These are phyloP conservation scores for Nyctibius bracteatus DNA, from an alignment of 2,113 vertebrate species.

Conservation along the genomic window DNA sequence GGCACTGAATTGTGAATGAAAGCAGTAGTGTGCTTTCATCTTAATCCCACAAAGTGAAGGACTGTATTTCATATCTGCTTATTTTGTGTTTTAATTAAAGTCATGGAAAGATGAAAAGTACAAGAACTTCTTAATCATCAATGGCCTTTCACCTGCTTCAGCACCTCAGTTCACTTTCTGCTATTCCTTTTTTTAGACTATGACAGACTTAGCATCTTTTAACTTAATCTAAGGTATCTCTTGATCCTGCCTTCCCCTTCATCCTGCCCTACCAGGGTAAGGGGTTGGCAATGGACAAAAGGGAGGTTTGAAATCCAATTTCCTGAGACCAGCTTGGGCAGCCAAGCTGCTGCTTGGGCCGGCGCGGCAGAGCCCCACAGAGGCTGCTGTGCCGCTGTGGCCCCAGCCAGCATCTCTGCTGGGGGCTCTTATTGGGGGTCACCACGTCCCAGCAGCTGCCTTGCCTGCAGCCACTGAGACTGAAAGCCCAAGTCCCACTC, in stretches of 20 bases:
- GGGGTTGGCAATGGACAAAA: background rate
- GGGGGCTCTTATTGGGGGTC: rapidly evolving
- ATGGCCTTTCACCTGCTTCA: background rate
- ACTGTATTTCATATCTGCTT: background rate
- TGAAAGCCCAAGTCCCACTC: rapidly evolving
- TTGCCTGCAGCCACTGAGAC: background rate
- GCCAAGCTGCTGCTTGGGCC: background rate
- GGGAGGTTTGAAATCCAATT: background rate
- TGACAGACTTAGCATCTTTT: background rate
- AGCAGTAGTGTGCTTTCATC: background rate
- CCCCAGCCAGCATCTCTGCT: background rate
- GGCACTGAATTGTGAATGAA: background rate
- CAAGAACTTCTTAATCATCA: background rate
- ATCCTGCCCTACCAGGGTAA: background rate
- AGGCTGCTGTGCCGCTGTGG: background rate
- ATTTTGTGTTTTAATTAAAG: background rate
- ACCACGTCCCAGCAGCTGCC: background rate
- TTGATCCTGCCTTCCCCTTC: background rate
- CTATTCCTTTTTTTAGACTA: background rate
- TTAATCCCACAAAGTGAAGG: background rate
- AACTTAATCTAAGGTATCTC: background rate
- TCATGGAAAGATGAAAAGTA: background rate
- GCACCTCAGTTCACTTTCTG: background rate
- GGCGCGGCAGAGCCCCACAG: rapidly evolving
- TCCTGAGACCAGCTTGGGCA: rapidly evolving